Base-by-base conservation (phyloP, 2,113 vertebrate species). In the Lagenorhynchus albirostris region DNA sequence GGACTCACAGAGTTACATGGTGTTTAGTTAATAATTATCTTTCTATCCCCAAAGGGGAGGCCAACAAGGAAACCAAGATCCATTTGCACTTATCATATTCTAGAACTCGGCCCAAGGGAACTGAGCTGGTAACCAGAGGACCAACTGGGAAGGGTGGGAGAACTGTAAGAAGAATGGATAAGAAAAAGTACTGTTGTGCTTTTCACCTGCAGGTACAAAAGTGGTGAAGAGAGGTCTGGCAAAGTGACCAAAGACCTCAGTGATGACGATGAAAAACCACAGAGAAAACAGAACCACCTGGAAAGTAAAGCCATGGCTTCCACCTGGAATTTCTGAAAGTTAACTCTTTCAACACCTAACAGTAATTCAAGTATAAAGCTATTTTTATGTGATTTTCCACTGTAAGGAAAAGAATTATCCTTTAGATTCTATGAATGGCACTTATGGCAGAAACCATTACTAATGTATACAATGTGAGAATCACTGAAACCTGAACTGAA, bases 91-190 rank as follows among this genome's bases (percentile, higher is more conserved):
- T 50, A 71, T 14, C 60, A 88, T 60, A 62, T 90, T 77, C 74
- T 74, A 98, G 74, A 94, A 92, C 21, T 2, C 44, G 63, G 33
- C 67, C 80, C 50, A 65, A 68, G 25, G 29, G 17, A 96, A 77
- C 20, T 21, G 26, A 81, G 83, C 47, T 63, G 58, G 55, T 18
- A 38, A 71, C 60, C 8, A 33, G 74, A 93, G 1, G 25, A 63
- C 38, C 55, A 44, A 29, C 18, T 2, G 21, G 62, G 47, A 71
- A 58, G 50, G 14, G 55, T 2, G 1, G 91, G 18, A 58, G 73
- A 85, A n/a, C 26, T 4, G 17, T 4, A 36, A 29, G 50, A 25
- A 47, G 11, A 33, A 65, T 0, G 17, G 70, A 2, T 4, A 68
- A 65, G 73, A 36, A 31, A 77, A 90, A 60, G 50, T 8, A 5